These are phyloP conservation scores for Lepus townsendii DNA, from an alignment of 2,797 vertebrate genomes.

Conservation along the genomic window DNA sequence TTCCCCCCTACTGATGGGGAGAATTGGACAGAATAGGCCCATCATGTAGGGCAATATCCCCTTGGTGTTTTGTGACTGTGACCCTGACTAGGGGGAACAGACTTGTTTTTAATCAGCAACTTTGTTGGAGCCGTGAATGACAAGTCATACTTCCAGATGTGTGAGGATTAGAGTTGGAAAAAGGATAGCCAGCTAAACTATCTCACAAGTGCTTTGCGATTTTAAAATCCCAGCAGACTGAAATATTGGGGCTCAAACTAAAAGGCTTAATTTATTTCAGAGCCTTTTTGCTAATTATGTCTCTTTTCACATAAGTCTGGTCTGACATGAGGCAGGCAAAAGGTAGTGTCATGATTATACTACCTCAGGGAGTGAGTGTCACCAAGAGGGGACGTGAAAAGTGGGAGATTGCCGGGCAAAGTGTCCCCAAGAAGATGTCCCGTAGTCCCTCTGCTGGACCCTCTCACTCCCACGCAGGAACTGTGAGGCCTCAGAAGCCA, in stretches of 20 bases:
- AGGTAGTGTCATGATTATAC: too few relatives aligned
- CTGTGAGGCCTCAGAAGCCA: neutral
- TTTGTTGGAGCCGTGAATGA: neutral
- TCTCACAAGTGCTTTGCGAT: neutral
- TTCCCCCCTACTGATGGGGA: neutral
- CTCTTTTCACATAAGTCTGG: neutral
- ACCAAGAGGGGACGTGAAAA: neutral
- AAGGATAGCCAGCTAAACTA: slow-evolving; percentile 25
- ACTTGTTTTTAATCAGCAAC: slow-evolving; percentile 50
- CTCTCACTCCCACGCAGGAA: neutral
- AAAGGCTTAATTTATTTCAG: slow-evolving; percentile 28
- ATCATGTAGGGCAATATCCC: too few relatives aligned
- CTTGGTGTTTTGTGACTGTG: neutral
- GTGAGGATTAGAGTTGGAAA: neutral
- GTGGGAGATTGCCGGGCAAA: neutral
- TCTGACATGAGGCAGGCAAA: neutral
- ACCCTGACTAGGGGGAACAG: neutral
- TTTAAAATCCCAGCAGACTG: slow-evolving; percentile 16
- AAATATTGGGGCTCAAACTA: neutral
- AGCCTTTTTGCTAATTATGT: slow-evolving; percentile 42
- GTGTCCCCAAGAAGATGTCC: neutral
- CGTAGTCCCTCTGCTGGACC: neutral
- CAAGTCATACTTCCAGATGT: slow-evolving; percentile 17
- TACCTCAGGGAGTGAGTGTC: rapidly evolving
- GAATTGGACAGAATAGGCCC: neutral